Evolutionary conservation across 2,797 vertebrate genomes (phyloP).

Genomic region (Remorina albescens): DNA sequence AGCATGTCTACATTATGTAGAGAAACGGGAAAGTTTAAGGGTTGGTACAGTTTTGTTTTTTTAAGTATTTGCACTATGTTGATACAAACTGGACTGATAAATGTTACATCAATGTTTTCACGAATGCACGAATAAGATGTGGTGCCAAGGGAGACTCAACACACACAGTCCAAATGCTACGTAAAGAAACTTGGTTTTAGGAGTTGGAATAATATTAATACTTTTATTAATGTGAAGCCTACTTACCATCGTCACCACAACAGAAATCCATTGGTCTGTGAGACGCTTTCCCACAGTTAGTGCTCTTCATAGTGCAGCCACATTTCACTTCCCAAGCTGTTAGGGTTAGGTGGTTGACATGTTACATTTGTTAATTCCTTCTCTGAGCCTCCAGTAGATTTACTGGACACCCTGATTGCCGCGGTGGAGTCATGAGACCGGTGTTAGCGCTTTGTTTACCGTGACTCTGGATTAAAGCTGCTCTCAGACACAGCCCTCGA

Average conservation of each 20-base stretch:
- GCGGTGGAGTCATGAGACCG: constrained; percentile 58
- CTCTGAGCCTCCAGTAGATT: constrained; percentile 46
- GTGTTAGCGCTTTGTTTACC: constrained; percentile 43
- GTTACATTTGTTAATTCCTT: constrained; percentile 21
- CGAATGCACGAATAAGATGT: constrained; percentile 5
- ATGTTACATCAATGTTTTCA: constrained; percentile 1
- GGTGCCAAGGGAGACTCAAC: background rate
- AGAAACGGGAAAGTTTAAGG: background rate
- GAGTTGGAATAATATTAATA: background rate
- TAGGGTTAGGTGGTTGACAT: background rate
- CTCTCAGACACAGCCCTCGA: background rate
- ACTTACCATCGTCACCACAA: background rate
- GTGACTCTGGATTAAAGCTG: constrained; percentile 40
- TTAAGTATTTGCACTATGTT: constrained; percentile 13
- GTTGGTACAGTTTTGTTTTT: background rate
- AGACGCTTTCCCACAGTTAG: background rate
- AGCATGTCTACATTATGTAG: background rate
- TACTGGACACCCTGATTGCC: background rate
- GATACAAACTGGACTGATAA: background rate
- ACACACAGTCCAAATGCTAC: background rate
- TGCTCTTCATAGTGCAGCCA: background rate
- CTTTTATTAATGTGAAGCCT: background rate
- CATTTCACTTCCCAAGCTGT: constrained; percentile 23
- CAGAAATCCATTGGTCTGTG: background rate
- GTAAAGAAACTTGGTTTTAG: background rate